A percentile compares a stretch with the other conserved stretches of the same genome.
Evolutionary conservation across 2,888 invertebrate species (phyloP).

Genomic region (Magallana nippona): DNA sequence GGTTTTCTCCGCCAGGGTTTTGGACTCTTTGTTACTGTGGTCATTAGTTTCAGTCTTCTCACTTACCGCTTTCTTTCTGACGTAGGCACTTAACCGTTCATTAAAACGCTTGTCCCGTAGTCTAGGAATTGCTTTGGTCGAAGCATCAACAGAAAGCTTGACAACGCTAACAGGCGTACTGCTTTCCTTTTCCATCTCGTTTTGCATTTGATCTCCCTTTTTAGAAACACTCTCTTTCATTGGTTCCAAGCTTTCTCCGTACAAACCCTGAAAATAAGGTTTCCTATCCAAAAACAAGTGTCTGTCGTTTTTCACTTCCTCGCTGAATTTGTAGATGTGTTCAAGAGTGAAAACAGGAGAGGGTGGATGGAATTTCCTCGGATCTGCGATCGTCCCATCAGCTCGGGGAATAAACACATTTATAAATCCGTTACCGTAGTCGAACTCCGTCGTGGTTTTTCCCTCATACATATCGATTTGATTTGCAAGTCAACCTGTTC

Average conservation of each 20-base stretch:
- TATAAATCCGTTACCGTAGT: slow-evolving; percentile 48
- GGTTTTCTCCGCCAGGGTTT: neutral
- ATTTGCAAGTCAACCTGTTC: neutral
- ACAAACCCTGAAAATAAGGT: slow-evolving; percentile 44
- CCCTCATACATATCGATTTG: slow-evolving; percentile 5
- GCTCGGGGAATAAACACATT: slow-evolving; percentile 63
- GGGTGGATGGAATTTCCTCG: slow-evolving; percentile 49
- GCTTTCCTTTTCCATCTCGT: slow-evolving; percentile 35
- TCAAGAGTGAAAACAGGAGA: slow-evolving; percentile 59
- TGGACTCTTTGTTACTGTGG: neutral
- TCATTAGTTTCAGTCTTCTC: neutral
- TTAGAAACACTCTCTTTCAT: slow-evolving; percentile 22
- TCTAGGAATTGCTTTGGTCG: slow-evolving; percentile 42
- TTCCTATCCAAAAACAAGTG: slow-evolving; percentile 63
- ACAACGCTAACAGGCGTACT: slow-evolving; percentile 56
- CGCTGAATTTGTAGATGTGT: slow-evolving; percentile 66
- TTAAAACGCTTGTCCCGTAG: slow-evolving; percentile 57
- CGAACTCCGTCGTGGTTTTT: slow-evolving; percentile 20
- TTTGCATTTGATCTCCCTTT: slow-evolving; percentile 38
- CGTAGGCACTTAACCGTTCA: slow-evolving; percentile 66
- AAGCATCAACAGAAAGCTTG: slow-evolving; percentile 58
- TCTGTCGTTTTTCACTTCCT: slow-evolving; percentile 65
- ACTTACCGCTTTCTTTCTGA: slow-evolving; percentile 46
- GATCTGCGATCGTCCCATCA: slow-evolving; percentile 54
- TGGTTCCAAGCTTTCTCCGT: slow-evolving; percentile 12